Percentiles rank a stretch among this genome's conserved stretches.
Conservation (phyloP, 2,797 vertebrate genomes). For the Helarctos malayanus region DNA sequence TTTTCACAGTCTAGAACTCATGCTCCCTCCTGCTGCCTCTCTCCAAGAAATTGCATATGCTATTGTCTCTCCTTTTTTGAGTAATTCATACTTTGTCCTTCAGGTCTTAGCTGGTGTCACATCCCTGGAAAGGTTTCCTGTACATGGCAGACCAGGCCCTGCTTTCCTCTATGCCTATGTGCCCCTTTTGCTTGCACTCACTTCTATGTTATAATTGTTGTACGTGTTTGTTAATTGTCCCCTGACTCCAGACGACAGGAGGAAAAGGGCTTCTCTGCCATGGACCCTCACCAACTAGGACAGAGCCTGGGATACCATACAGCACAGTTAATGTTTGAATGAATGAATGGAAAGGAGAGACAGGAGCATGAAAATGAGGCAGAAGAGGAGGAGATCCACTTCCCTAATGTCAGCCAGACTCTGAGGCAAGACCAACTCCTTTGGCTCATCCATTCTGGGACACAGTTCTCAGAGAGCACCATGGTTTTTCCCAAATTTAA, state of each 20-base stretch:
- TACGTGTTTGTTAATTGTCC: background rate
- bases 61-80: background rate
- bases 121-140: background rate
- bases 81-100: background rate
- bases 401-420: background rate
- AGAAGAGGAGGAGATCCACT: background rate
- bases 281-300: background rate
- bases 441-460: background rate
- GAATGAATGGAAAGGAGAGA: background rate
- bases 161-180: background rate
- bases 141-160: background rate
- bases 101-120: background rate
- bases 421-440: background rate
- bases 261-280: background rate
- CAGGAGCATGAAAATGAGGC: background rate
- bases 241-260: background rate
- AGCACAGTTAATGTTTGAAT: background rate
- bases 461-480: background rate
- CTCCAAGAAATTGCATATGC: background rate
- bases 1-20: background rate
- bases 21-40: background rate
- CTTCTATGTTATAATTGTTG: background rate
- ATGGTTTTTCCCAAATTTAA: conserved; percentile 18
- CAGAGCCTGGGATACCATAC: background rate
- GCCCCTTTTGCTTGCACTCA: background rate